phyloP scores from a whole-genome alignment of 2,888 invertebrate genomes.

The Pterobdella sp. region DNA sequence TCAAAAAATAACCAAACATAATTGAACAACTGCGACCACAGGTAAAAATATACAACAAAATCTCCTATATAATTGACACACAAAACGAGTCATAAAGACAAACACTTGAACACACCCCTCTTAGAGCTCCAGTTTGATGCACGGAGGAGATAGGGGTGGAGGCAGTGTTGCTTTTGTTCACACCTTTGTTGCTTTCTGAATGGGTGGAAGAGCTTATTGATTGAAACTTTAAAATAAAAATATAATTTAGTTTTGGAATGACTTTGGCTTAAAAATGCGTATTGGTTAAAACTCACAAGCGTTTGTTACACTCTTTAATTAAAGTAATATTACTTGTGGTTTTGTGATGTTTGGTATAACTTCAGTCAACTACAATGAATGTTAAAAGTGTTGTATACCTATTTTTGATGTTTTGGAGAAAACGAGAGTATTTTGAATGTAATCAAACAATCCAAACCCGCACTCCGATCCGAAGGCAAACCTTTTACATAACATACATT shows the following conservation, averaged over 20 bases:
- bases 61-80: no score
- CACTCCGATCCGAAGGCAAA: slow-evolving; percentile 24
- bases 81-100: no score
- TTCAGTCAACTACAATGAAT: background rate
- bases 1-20: no score
- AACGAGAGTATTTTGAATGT: slow-evolving; percentile 17
- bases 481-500: background rate
- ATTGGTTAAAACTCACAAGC: no score
- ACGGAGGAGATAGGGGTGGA: background rate
- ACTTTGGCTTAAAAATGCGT: no score
- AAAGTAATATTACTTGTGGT: no score
- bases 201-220: background rate
- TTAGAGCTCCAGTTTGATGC: background rate
- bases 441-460: slow-evolving; percentile 23
- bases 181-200: background rate
- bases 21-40: no score
- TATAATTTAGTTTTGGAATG: no score
- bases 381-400: background rate
- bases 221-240: no score
- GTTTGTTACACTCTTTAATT: no score
- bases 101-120: no score
- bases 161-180: background rate
- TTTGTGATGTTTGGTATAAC: background rate
- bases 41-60: no score
- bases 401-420: slow-evolving; percentile 20